Evolutionary conservation across 2,797 vertebrate species (phyloP).

Genomic region (Acanthiza pusilla): DNA sequence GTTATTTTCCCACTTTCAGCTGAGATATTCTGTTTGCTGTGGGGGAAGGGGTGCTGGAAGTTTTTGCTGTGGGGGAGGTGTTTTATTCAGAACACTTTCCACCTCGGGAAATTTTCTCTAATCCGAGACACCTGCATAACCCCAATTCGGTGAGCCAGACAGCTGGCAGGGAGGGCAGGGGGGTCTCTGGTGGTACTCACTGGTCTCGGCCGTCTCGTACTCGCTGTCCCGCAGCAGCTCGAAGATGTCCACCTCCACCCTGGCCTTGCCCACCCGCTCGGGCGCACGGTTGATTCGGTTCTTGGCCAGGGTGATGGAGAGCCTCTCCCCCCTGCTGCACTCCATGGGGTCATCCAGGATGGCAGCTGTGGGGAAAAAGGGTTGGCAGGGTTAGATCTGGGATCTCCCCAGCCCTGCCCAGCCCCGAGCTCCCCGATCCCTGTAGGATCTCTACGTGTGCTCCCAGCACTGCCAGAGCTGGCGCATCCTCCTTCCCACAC

Average conservation of each 20-base stretch:
- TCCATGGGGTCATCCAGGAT: slow-evolving; percentile 99
- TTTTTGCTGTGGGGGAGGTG: no score
- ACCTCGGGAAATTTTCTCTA: no score
- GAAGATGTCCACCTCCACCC: slow-evolving; percentile 98
- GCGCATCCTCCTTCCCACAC: neutral
- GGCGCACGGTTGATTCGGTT: slow-evolving; percentile 92
- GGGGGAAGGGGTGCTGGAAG: no score
- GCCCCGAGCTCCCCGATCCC: neutral
- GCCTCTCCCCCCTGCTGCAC: slow-evolving; percentile 95
- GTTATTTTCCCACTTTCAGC: no score
- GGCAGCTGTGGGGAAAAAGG: slow-evolving; percentile 79
- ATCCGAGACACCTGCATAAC: no score
- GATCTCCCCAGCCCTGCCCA: accelerated
- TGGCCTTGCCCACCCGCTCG: slow-evolving; percentile 89
- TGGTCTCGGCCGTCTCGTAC: slow-evolving; percentile 97
- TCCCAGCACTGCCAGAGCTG: neutral
- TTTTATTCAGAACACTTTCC: no score
- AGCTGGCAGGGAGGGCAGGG: no score
- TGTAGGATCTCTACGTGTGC: neutral
- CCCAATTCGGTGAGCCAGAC: accelerated
- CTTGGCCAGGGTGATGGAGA: slow-evolving; percentile 98
- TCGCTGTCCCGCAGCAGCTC: slow-evolving; percentile 97
- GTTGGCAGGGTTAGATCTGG: neutral
- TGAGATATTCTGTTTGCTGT: no score
- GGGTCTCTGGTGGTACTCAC: slow-evolving; percentile 74